These are phyloP conservation scores for Solenopsis invicta DNA, from an alignment of 1,140 invertebrate genomes.

Conservation along the genomic window DNA sequence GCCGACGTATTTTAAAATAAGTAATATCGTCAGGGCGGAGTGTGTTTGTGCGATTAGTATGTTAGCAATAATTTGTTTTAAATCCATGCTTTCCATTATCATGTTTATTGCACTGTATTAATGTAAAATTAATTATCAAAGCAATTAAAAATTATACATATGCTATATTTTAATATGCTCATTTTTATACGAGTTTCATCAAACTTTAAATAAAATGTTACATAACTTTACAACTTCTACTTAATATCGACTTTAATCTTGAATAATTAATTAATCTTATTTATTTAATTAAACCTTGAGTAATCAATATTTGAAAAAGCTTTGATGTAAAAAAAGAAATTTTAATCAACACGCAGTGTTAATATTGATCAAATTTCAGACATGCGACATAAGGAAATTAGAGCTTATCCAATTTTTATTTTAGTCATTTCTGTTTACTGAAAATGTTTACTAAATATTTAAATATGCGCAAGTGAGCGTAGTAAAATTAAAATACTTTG, in stretches of 20 bases:
- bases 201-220: conserved; percentile 3
- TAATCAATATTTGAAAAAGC: not conserved
- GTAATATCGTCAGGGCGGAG: conserved; percentile 32
- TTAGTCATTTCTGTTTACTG: not conserved
- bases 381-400: not conserved
- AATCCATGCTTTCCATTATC: not conserved
- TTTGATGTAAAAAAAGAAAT: not conserved
- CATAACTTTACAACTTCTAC: not conserved
- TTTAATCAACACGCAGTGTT: not conserved
- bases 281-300: not conserved
- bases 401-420: not conserved
- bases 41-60: conserved; percentile 22
- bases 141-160: not conserved
- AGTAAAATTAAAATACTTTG: conserved; percentile 13
- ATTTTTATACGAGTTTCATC: not conserved
- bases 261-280: not conserved
- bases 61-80: conserved; percentile 44
- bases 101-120: not conserved
- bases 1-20: conserved; percentile 60
- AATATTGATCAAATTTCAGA: not conserved
- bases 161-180: not conserved
- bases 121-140: conserved; percentile 21
- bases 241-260: not conserved
- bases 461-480: not conserved
- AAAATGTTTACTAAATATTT: not conserved